phyloP scores from a whole-genome alignment of 2,113 vertebrate genomes.

The Pterocles burchelli region DNA sequence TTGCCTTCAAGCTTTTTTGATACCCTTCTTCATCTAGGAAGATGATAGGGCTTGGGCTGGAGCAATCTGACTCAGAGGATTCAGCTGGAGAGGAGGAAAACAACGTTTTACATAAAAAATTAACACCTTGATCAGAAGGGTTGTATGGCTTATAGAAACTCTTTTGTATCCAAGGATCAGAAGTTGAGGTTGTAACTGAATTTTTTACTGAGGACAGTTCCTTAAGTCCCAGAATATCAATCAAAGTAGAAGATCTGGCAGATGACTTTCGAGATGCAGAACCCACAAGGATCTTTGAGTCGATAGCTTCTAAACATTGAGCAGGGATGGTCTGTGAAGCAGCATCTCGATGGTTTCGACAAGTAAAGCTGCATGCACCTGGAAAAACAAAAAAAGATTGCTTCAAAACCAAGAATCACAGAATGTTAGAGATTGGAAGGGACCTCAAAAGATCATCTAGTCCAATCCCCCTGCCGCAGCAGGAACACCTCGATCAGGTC shows the following conservation, averaged over 20 bases:
- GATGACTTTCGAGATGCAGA: constrained; percentile 75
- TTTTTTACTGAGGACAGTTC: constrained; percentile 81
- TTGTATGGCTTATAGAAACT: constrained; percentile 83
- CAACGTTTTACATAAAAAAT: constrained; percentile 60
- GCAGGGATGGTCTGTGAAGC: constrained; percentile 85
- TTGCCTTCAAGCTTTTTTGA: constrained; percentile 94
- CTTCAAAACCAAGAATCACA: background rate
- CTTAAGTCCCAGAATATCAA: constrained; percentile 64
- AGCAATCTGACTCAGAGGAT: constrained; percentile 94
- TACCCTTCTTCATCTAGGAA: constrained; percentile 98
- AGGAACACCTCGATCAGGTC: too few species aligned
- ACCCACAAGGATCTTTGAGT: constrained; percentile 78
- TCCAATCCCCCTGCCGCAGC: too few species aligned
- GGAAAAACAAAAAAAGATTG: background rate
- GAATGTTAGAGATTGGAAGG: too few species aligned
- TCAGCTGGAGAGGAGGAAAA: constrained; percentile 83
- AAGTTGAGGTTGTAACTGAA: constrained; percentile 76
- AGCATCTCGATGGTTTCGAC: constrained; percentile 83
- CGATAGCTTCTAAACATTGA: constrained; percentile 77
- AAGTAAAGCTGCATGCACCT: constrained; percentile 69
- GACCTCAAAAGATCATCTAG: too few species aligned
- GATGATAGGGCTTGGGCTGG: constrained; percentile 96
- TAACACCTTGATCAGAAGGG: constrained; percentile 66
- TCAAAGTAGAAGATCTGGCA: constrained; percentile 69
- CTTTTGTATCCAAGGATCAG: constrained; percentile 84